Evolutionary conservation across 2,888 invertebrate genomes (phyloP), one percentile per base, ranked within the genome.

Genomic region (Zaprionus obscuricornis): DNA sequence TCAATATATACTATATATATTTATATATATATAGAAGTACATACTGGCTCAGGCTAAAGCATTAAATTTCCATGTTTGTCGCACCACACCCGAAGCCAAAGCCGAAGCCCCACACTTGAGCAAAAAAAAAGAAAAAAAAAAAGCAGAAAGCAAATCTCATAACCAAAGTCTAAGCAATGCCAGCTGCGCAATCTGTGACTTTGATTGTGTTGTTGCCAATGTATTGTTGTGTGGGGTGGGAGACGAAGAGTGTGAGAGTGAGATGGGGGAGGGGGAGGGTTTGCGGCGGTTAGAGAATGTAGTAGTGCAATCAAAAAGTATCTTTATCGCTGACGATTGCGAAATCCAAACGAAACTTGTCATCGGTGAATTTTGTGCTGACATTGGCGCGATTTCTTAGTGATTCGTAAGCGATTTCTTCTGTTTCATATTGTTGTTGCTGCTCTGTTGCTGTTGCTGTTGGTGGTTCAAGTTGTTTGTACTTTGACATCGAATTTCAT

Each of bases 331-430:
- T 81, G 79, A 81, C 66, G 63, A 62, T 68, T 68, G 75, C 85
- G 75, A 81, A 81, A 81, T 85, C 62, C 75, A 82, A 78, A 66
- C 75, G 70, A 85, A 85, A 74, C 83, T 81, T 81, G 81, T 81
- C 85, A 81, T 85, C 81, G 79, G 75, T 59, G 59, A 75, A 73
- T 59, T 70, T 74, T 81, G 42, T 78, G 81, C 81, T 85, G 83
- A 81, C 66, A 67, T 52, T 66, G 59, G 65, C 51, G 46, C 57
- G 67, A 63, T 70, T 72, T 60, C 42, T 59, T 42, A 54, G 46
- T 60, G 54, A 66, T 57, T 62, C 13, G 29, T 29, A 13, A 13
- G n/a, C n/a, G n/a, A n/a, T 11, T 34, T n/a, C 17, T 11, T 6
- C 8, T 34, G 34, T 24, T 34, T n/a, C 14, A 7, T 13, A 14